Evolutionary conservation across 2,888 invertebrate genomes (phyloP).

Genomic region (Ecliptopera silaceata): DNA sequence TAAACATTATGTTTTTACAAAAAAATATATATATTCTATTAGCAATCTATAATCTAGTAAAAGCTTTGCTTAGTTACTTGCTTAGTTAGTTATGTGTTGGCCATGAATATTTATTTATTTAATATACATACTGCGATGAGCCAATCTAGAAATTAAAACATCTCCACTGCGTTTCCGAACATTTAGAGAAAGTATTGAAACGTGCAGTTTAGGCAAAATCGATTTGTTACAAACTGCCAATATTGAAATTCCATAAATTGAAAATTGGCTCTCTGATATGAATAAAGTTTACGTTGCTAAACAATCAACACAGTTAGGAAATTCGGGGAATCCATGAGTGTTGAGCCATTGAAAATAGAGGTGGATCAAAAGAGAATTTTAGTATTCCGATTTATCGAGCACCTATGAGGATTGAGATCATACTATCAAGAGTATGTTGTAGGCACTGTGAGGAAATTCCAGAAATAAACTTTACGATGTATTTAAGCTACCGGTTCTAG

Average conservation of each 20-base stretch:
- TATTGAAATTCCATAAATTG: conserved; percentile 3
- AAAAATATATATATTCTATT: too few relatives aligned
- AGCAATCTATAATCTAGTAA: too few relatives aligned
- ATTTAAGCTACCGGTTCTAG: neutral
- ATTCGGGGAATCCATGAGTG: neutral
- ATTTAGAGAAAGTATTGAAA: neutral
- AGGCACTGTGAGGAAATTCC: neutral
- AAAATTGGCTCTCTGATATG: neutral
- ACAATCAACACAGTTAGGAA: conserved; percentile 3
- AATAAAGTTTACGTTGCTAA: conserved; percentile 12
- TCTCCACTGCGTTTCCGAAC: too few relatives aligned
- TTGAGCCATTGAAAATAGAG: conserved; percentile 1
- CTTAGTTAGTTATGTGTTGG: too few relatives aligned
- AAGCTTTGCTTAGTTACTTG: too few relatives aligned
- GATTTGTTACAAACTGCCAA: neutral
- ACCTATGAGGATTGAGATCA: neutral
- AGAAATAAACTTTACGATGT: neutral
- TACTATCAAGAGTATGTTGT: neutral
- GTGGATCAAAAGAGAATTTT: conserved; percentile 8
- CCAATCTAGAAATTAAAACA: too few relatives aligned
- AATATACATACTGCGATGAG: too few relatives aligned
- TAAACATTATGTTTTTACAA: too few relatives aligned
- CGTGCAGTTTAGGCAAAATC: too few relatives aligned
- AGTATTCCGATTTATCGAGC: conserved; percentile 2
- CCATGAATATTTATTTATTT: too few relatives aligned